A percentile compares a stretch with the other conserved stretches of the same genome.
Conservation (phyloP, 2,113 vertebrate species). For the Nycticebus coucang region DNA sequence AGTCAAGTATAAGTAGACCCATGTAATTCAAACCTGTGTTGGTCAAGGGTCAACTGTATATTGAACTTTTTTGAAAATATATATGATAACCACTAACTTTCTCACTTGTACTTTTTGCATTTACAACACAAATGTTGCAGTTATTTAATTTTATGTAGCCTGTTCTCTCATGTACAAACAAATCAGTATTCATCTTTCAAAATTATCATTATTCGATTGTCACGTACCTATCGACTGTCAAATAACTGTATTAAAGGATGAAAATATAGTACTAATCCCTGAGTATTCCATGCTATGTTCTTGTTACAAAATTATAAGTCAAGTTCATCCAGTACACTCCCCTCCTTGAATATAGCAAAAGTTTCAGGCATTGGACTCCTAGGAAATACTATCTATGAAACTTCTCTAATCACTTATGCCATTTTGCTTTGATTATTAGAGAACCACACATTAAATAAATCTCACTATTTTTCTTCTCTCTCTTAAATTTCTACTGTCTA, state of each 20-base stretch:
- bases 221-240: conserved; percentile 42
- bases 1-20: background rate
- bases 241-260: conserved; percentile 18
- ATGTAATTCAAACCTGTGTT: background rate
- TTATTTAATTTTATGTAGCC: conserved; percentile 27
- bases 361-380: background rate
- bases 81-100: conserved; percentile 12
- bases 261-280: conserved; percentile 59
- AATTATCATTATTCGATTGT: conserved; percentile 57
- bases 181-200: background rate
- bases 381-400: conserved; percentile 57
- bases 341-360: conserved; percentile 27
- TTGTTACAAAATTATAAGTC: conserved; percentile 28
- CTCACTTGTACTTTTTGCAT: conserved; percentile 21
- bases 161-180: conserved; percentile 17
- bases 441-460: conserved; percentile 28
- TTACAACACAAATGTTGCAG: background rate
- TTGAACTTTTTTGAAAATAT: conserved; percentile 47
- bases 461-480: conserved; percentile 13
- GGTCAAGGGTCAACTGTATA: background rate
- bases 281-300: conserved; percentile 36
- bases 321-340: conserved; percentile 9
- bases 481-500: conserved; percentile 23
- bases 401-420: background rate
- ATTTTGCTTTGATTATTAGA: conserved; percentile 49